Base-by-base conservation (phyloP, 2,113 vertebrate species). In the Helogale parvula region DNA sequence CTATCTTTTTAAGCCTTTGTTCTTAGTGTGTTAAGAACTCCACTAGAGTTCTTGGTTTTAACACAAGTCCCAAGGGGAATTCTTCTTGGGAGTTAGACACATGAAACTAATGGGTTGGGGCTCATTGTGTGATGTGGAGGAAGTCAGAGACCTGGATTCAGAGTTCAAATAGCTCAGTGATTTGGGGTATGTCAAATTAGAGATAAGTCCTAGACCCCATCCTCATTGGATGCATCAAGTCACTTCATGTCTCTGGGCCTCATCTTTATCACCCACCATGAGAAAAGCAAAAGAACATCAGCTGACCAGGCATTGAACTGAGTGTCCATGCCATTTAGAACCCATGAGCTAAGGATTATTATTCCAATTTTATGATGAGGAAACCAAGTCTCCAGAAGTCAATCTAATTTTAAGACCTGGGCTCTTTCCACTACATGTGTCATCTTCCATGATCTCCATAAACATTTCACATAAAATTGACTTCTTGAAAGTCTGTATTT, bases 1-100 rank as follows among this genome's bases (percentile, higher is more conserved):
- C 72, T 93, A 0, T 65, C 92, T 92, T 83, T 77, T 50, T 80
- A 74, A 72, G 33, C 19, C 84, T 95, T 97, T 97, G 74, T 98
- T 90, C 95, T 76, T 57, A 29, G 7, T 27, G 29, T 33, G 33
- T 54, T 82, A 65, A 21, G 79, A 79, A 25, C 74, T 50, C 45
- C 71, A 19, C 27, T 41, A n/a, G 47, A 68, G 69, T 89, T 23
- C 12, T 3, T 68, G 33, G 29, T 68, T 69, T 92, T 79, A 63
- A 72, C n/a, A 92, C 76, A 93, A 79, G 38, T 65, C 13, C 41
- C 33, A 54, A 19, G 7, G 35, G 86, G 57, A 90, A n/a, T 57
- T 92, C 41, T 93, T 93, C 60, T 80, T 76, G 33, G 47, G 65
- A 52, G 31, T 82, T 33, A 90, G 72, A 90, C 65, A 57, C 7